A percentile compares a stretch with the other conserved stretches of the same genome.
phyloP scores from a whole-genome alignment of 2,797 vertebrate species.

The Malurus leucopterus region DNA sequence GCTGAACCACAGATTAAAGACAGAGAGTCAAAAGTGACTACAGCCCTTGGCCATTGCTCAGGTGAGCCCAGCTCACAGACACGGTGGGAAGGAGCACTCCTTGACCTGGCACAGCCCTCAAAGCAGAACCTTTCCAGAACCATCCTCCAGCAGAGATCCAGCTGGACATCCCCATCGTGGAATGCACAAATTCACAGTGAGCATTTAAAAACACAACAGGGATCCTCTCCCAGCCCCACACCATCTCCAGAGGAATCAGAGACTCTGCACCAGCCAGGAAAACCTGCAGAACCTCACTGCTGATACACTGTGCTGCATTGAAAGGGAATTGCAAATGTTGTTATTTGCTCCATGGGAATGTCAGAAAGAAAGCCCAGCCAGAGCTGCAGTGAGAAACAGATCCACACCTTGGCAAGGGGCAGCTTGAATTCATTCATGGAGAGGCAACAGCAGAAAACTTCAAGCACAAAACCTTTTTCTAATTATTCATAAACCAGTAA shows the following conservation, averaged over 20 bases:
- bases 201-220: background rate
- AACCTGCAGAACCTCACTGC: background rate
- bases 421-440: background rate
- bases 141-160: background rate
- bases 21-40: fast-evolving
- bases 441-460: background rate
- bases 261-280: background rate
- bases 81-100: background rate
- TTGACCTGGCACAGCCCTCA: background rate
- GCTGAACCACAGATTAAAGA: background rate
- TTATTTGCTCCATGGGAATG: background rate
- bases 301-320: background rate
- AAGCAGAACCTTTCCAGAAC: background rate
- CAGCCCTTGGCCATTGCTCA: background rate
- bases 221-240: background rate
- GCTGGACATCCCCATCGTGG: fast-evolving
- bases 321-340: background rate
- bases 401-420: background rate
- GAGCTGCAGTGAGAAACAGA: background rate
- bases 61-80: background rate
- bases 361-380: background rate
- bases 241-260: background rate
- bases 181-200: background rate
- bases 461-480: background rate
- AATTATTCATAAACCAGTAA: background rate